Percentiles rank a stretch among this genome's conserved stretches.
These are phyloP conservation scores for Drosophila lini DNA, from an alignment of 1,140 invertebrate genomes.

Conservation along the genomic window DNA sequence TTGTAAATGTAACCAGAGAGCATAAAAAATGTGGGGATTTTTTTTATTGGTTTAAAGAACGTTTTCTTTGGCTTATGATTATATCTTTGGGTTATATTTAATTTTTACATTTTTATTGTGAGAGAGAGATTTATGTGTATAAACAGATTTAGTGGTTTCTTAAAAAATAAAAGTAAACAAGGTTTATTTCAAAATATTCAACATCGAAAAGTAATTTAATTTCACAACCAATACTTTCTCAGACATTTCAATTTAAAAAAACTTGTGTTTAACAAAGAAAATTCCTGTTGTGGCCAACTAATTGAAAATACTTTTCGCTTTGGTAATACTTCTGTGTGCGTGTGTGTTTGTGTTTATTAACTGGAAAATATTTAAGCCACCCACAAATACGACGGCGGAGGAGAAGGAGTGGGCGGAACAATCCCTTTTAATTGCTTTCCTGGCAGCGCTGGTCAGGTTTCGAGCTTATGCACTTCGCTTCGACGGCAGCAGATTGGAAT, in stretches of 20 bases:
- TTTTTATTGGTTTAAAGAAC: neutral
- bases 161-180: neutral
- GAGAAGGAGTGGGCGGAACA: neutral
- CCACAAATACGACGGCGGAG: neutral
- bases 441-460: constrained; percentile 26
- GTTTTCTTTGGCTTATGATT: neutral
- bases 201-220: neutral
- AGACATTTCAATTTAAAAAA: constrained; percentile 2
- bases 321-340: neutral
- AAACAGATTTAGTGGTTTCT: neutral
- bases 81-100: neutral
- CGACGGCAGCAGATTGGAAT: constrained; percentile 44
- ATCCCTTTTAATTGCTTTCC: constrained; percentile 36
- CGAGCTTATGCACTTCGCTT: constrained; percentile 26
- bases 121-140: neutral
- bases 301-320: constrained; percentile 26
- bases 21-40: constrained; percentile 3
- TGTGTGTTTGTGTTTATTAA: constrained; percentile 12
- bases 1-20: constrained; percentile 2
- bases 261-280: constrained; percentile 5
- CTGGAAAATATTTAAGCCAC: constrained; percentile 11
- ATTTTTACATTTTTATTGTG: neutral
- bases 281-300: constrained; percentile 4
- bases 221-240: neutral
- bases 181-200: neutral